Evolutionary conservation across 2,888 invertebrate genomes (phyloP).

Genomic region (Carterocephalus palaemon): DNA sequence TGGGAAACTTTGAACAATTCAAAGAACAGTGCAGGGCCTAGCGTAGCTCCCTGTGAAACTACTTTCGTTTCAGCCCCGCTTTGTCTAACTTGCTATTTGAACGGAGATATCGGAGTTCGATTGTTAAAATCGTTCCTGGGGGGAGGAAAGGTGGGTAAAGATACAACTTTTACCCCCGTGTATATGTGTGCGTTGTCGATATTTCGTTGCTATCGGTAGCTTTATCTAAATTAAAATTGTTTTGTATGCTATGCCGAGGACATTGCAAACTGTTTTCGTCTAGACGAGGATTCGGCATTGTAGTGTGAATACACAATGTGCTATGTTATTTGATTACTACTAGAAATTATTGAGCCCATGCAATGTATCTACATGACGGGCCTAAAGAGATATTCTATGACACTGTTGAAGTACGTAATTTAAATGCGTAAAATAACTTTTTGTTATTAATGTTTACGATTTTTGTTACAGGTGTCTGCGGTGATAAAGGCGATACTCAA

Average conservation of each 20-base stretch:
- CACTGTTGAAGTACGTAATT: too few relatives aligned
- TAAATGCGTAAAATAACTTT: too few relatives aligned
- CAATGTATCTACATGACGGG: too few relatives aligned
- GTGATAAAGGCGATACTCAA: too few relatives aligned
- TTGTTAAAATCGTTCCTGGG: conserved; percentile 44
- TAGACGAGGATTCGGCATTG: conserved; percentile 33
- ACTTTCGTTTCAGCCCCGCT: conserved; percentile 65
- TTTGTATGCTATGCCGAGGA: conserved; percentile 34
- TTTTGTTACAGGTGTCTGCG: too few relatives aligned
- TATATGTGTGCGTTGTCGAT: conserved; percentile 34
- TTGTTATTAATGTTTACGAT: too few relatives aligned
- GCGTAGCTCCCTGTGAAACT: conserved; percentile 61
- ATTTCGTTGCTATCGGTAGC: conserved; percentile 39
- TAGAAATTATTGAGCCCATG: too few relatives aligned
- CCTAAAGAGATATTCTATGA: too few relatives aligned
- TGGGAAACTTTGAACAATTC: conserved; percentile 71
- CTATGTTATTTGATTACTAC: neutral
- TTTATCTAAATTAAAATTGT: conserved; percentile 52
- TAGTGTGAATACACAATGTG: neutral
- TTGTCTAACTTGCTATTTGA: conserved; percentile 74
- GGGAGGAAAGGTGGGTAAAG: conserved; percentile 37
- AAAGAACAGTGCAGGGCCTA: conserved; percentile 58
- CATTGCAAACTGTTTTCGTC: conserved; percentile 35
- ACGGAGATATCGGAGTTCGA: conserved; percentile 53
- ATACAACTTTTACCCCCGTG: conserved; percentile 48